These are phyloP conservation scores for Nasonia oneida DNA, from an alignment of 2,888 invertebrate species.

Conservation along the genomic window DNA sequence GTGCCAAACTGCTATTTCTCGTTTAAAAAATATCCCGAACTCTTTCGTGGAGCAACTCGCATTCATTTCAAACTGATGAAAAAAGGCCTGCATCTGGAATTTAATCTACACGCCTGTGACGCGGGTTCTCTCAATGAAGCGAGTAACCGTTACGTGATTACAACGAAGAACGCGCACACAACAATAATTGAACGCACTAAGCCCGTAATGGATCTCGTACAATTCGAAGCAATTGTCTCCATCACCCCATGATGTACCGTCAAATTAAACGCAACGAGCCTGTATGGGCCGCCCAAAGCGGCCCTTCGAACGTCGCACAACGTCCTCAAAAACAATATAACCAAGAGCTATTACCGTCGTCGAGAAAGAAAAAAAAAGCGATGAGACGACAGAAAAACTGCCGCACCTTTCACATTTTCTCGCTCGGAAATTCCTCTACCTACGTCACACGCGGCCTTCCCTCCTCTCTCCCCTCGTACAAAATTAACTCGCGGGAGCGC, in stretches of 20 bases:
- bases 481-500: no score
- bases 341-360: not conserved
- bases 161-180: not conserved
- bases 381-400: conserved; percentile 3
- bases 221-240: conserved; percentile 14
- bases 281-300: not conserved
- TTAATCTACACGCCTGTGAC: not conserved
- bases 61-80: not conserved
- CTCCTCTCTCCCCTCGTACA: not conserved
- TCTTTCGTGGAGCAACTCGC: no score
- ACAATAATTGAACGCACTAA: not conserved
- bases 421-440: not conserved
- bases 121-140: not conserved
- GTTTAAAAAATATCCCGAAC: no score
- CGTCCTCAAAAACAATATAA: not conserved
- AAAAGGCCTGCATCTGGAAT: not conserved
- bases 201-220: not conserved
- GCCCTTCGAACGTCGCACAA: not conserved
- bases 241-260: not conserved
- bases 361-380: not conserved
- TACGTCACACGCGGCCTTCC: not conserved
- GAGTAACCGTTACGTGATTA: not conserved
- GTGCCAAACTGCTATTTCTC: no score
- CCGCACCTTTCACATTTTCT: conserved; percentile 17
- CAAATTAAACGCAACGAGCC: not conserved